Percentiles rank a stretch among this genome's conserved stretches.
Evolutionary conservation across 2,113 vertebrate genomes (phyloP).

Genomic region (Cyphomyrus discorhynchus): DNA sequence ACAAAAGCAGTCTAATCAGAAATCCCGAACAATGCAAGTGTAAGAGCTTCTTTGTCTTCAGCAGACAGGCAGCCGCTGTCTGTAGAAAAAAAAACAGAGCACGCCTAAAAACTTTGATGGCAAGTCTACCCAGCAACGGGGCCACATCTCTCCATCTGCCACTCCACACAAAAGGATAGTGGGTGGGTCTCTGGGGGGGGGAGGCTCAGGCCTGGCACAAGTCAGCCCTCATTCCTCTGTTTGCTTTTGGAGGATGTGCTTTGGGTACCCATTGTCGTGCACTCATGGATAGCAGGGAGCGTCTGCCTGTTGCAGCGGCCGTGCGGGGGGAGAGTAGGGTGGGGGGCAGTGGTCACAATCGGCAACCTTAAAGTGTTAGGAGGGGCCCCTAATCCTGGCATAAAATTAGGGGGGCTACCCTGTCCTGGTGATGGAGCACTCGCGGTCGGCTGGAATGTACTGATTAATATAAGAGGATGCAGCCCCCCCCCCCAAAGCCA

Average conservation of each 20-base stretch:
- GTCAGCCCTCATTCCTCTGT: slow-evolving; percentile 57
- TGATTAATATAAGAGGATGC: slow-evolving; percentile 42
- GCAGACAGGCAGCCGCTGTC: slow-evolving; percentile 14
- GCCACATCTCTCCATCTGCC: slow-evolving; percentile 72
- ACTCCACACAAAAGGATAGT: slow-evolving; percentile 53
- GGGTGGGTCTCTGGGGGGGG: not conserved
- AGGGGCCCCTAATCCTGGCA: slow-evolving; percentile 43
- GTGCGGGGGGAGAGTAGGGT: slow-evolving; percentile 5
- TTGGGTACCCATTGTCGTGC: slow-evolving; percentile 62
- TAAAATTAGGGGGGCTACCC: slow-evolving; percentile 51
- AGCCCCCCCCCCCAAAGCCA: not conserved
- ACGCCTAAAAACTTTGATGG: slow-evolving; percentile 16
- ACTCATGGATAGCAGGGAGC: slow-evolving; percentile 62
- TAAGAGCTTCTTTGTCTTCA: slow-evolving; percentile 20
- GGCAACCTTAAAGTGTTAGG: slow-evolving; percentile 23
- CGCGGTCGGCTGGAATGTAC: slow-evolving; percentile 47
- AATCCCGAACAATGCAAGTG: not conserved
- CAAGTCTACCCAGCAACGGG: slow-evolving; percentile 63
- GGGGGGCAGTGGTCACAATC: slow-evolving; percentile 21
- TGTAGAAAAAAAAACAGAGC: not conserved
- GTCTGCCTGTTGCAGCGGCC: slow-evolving; percentile 60
- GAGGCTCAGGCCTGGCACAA: slow-evolving; percentile 56
- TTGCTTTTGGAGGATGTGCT: slow-evolving; percentile 50
- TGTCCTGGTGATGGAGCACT: slow-evolving; percentile 52
- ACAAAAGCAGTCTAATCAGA: not conserved